Evolutionary conservation across 2,888 invertebrate species (phyloP), one percentile per base, ranked within the genome.

Genomic region (Trissonchulus sp.): DNA sequence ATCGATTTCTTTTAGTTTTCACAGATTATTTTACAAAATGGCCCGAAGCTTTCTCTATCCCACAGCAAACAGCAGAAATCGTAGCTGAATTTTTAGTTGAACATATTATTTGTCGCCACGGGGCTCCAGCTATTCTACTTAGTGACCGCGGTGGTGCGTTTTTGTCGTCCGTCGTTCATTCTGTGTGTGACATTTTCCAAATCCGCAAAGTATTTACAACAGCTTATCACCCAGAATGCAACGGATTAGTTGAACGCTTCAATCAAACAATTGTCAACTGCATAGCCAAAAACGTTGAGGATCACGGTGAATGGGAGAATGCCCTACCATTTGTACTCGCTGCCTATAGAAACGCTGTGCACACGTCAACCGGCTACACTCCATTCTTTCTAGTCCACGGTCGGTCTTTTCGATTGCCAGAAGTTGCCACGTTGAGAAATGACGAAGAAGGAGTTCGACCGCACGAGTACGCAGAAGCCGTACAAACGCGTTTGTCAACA

Each of bases 1-100:
- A 48, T 48, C 48, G 48, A 48, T 48, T 48, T 48, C 48, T 48
- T 23, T 48, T 48, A 48, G 48, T 48, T 48, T 48, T 48, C 18
- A 48, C 48, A 15, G 48, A 48, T 48, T 48, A 15, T 23, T 23
- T 48, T 48, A 48, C 48, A 48, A 15, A 8, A 48, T 48, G 48
- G 48, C 15, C 18, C 18, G 48, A 48, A 48, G 48, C 18, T 15
- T 48, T 48, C 48, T 48, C 15, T 48, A 15, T 48, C 15, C 48
- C 48, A 15, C 15, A 48, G 48, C 15, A 8, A 23, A 15, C 48
- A 48, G 48, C 48, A 15, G 48, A 8, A 48, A 48, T 23, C 18
- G 48, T 48, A 8, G 48, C 48, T 18, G 48, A 48, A 48, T 15
- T 48, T 23, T 48, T 18, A 8, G 48, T 48, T 23, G 15, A 48